Percentiles rank a stretch among this genome's conserved stretches.
These are phyloP conservation scores for Salmo trutta DNA, from an alignment of 2,797 vertebrate species.

Conservation along the genomic window DNA sequence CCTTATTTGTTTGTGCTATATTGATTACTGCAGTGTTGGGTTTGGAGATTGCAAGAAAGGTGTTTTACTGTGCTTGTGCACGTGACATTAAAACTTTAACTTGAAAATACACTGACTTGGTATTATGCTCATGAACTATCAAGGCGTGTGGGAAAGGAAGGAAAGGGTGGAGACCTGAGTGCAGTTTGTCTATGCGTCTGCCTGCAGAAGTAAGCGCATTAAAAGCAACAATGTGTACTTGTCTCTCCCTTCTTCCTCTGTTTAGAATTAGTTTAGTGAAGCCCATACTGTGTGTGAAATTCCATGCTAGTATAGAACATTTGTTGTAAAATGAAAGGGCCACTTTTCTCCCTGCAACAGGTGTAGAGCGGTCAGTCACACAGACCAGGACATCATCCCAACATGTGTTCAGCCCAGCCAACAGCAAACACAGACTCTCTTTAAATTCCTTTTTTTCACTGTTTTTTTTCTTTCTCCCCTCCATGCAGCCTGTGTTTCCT, in stretches of 20 bases:
- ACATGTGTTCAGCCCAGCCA: conserved; percentile 22
- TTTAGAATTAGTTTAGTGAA: background rate
- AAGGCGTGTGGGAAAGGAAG: conserved; percentile 11
- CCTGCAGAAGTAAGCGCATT: background rate
- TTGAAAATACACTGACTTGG: conserved; percentile 54
- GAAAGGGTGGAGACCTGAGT: conserved; percentile 11
- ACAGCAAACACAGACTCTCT: conserved; percentile 37
- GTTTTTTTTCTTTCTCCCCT: background rate
- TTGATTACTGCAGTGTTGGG: no score
- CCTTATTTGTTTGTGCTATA: no score
- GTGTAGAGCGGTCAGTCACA: conserved; percentile 18
- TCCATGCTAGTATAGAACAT: conserved; percentile 15
- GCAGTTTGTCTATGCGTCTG: conserved; percentile 9
- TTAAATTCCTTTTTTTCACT: conserved; percentile 1
- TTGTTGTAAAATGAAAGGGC: background rate
- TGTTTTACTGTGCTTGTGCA: no score
- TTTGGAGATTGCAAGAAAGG: no score
- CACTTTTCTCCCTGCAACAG: background rate
- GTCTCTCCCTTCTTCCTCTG: conserved; percentile 20
- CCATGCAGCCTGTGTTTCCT: conserved; percentile 15
- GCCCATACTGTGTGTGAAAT: conserved; percentile 4
- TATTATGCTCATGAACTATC: conserved; percentile 50
- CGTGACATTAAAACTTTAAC: background rate
- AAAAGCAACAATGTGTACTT: conserved; percentile 9
- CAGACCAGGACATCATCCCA: background rate